A percentile compares a stretch with the other conserved stretches of the same genome.
phyloP scores from a whole-genome alignment of 2,113 vertebrate genomes.

The Tylochromis polylepis region DNA sequence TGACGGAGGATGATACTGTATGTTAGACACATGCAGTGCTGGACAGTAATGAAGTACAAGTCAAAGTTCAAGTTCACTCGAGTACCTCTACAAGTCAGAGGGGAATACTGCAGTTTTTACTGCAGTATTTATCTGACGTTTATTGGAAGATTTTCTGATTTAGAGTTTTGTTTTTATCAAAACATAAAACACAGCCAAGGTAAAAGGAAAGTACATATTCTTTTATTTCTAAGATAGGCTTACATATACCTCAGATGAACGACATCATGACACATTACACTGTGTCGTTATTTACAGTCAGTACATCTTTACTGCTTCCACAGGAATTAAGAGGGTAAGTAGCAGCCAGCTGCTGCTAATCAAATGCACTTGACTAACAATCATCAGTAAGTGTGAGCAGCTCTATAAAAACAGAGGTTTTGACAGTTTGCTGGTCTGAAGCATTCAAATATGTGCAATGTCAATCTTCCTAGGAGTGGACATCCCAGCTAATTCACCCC shows the following conservation, averaged over 20 bases:
- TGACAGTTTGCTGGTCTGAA: not conserved
- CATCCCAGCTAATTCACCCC: not conserved
- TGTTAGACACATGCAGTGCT: not conserved
- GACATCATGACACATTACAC: not conserved
- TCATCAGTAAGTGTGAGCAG: not conserved
- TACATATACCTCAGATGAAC: not conserved
- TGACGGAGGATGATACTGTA: not conserved
- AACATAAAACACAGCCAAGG: not conserved
- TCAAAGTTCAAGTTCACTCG: not conserved
- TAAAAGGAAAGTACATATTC: not conserved
- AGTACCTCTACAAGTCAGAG: not conserved
- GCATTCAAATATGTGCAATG: not conserved
- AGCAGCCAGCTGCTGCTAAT: not conserved
- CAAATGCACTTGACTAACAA: not conserved
- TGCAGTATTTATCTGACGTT: not conserved
- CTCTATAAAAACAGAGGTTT: not conserved
- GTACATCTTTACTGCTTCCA: not conserved
- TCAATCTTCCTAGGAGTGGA: not conserved
- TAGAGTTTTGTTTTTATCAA: not conserved
- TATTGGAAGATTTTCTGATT: not conserved
- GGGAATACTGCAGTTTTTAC: not conserved
- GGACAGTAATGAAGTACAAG: not conserved
- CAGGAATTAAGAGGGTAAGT: not conserved
- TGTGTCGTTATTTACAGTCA: not conserved
- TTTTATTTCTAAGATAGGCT: not conserved